These are phyloP conservation scores for Cydia strobilella DNA, from an alignment of 1,140 invertebrate species.

Conservation along the genomic window DNA sequence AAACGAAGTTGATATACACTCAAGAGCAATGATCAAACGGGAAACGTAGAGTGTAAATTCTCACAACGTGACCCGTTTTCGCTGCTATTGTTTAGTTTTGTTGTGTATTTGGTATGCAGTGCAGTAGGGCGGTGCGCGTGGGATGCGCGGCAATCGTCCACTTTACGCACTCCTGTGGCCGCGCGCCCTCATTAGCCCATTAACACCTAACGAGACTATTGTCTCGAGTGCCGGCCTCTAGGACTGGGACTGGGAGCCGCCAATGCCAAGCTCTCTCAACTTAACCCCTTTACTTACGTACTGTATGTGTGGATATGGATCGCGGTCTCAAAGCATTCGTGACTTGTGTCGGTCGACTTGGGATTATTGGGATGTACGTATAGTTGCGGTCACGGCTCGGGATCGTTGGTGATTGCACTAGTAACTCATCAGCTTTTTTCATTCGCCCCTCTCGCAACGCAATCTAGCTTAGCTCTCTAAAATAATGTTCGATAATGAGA, in stretches of 20 bases:
- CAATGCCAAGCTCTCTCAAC: neutral
- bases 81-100: neutral
- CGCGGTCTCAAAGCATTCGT: neutral
- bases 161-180: slow-evolving; percentile 36
- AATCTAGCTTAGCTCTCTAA: no score
- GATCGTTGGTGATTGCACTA: no score
- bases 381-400: no score
- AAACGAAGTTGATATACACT: neutral
- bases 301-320: neutral
- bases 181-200: slow-evolving; percentile 24
- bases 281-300: neutral
- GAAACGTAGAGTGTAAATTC: no score
- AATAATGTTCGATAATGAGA: no score
- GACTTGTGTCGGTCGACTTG: neutral
- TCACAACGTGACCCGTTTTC: no score
- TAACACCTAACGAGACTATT: slow-evolving; percentile 27
- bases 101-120: neutral
- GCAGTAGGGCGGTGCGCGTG: slow-evolving; percentile 36
- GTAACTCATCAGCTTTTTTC: no score
- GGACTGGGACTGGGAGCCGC: neutral
- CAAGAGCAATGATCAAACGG: neutral
- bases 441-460: no score
- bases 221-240: slow-evolving; percentile 9
- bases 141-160: slow-evolving; percentile 43
- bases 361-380: no score